These are phyloP conservation scores for Urosaurus nigricauda DNA, from an alignment of 2,797 vertebrate genomes.

Conservation along the genomic window DNA sequence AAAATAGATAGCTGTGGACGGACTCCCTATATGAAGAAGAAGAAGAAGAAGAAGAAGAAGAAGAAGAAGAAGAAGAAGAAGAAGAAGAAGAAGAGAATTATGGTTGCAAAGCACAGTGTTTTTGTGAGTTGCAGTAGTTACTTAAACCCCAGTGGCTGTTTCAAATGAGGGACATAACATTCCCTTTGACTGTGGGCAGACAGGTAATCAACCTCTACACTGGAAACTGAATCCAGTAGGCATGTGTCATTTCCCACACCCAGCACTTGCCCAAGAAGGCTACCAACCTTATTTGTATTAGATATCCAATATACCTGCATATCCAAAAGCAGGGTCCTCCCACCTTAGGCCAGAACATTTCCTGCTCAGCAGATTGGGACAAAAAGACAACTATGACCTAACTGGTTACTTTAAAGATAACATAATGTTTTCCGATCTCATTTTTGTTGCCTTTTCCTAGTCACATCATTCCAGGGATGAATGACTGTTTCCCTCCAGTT, in stretches of 20 bases:
- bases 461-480: background rate
- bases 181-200: constrained; percentile 1
- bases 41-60: too few species aligned
- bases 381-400: constrained; percentile 6
- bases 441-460: background rate
- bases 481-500: too few species aligned
- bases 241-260: background rate
- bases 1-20: too few species aligned
- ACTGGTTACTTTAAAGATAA: background rate
- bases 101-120: constrained; percentile 36
- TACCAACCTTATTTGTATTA: background rate
- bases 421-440: background rate
- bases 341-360: background rate
- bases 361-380: constrained; percentile 27
- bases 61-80: too few species aligned
- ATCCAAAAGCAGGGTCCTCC: background rate
- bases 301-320: background rate
- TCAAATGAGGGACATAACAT: constrained; percentile 14
- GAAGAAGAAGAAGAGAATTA: constrained; percentile 22
- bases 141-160: constrained; percentile 49
- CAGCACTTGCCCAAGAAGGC: background rate
- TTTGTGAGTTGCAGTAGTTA: constrained; percentile 40
- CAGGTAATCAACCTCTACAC: background rate
- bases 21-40: too few species aligned
- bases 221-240: background rate